A percentile compares a stretch with the other conserved stretches of the same genome.
These are phyloP conservation scores for Tetramorium parvispinum DNA, from an alignment of 1,140 invertebrate species.

Conservation along the genomic window DNA sequence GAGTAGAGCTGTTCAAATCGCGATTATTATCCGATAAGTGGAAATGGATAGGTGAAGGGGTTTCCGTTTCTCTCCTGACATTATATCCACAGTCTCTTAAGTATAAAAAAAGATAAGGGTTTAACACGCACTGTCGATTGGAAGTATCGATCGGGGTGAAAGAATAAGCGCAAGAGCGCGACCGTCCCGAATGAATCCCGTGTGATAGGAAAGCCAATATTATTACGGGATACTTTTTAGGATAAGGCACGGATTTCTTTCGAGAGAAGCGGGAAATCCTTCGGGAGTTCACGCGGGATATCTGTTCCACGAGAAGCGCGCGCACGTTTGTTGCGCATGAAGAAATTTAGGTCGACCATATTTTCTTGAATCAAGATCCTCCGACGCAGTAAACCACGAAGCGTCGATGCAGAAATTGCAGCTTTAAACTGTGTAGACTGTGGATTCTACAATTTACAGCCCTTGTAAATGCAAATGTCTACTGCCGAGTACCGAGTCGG, in stretches of 20 bases:
- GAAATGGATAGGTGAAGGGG: background rate
- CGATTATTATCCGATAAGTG: conserved; percentile 7
- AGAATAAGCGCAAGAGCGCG: background rate
- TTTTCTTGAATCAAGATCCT: conserved; percentile 52
- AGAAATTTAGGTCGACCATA: conserved; percentile 49
- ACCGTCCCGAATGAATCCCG: background rate
- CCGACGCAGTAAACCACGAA: conserved; percentile 37
- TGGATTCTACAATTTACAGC: conserved; percentile 48
- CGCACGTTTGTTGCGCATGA: conserved; percentile 5
- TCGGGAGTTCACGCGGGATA: background rate
- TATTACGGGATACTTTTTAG: background rate
- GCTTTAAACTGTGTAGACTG: conserved; percentile 20
- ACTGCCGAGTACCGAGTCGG: background rate
- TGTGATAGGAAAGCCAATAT: background rate
- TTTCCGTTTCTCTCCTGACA: background rate
- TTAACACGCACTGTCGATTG: background rate
- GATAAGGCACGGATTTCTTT: conserved; percentile 21
- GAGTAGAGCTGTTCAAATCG: background rate
- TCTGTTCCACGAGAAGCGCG: background rate
- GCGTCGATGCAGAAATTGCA: conserved; percentile 44
- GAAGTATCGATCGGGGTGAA: background rate
- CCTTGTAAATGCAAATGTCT: conserved; percentile 51
- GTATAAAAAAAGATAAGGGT: background rate
- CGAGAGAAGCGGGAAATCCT: conserved; percentile 12
- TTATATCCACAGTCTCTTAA: background rate